Evolutionary conservation across 2,113 vertebrate species (phyloP).

Genomic region (Callipepla californica): DNA sequence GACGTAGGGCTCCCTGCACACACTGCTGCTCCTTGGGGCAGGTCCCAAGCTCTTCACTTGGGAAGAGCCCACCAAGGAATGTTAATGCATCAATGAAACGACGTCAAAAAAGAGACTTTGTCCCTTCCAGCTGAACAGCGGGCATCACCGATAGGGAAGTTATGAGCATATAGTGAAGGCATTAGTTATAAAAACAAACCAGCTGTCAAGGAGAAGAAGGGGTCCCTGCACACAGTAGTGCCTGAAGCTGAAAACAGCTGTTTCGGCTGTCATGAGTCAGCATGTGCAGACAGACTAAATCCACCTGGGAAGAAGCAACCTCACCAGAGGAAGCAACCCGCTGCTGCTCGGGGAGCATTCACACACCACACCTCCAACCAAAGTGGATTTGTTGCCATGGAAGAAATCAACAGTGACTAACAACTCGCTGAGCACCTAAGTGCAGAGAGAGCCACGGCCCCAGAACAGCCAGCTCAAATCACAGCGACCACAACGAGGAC

Average conservation of each 20-base stretch:
- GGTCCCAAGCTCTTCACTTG: background rate
- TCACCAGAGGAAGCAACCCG: conserved; percentile 66
- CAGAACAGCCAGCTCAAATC: conserved; percentile 39
- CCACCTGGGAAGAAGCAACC: conserved; percentile 72
- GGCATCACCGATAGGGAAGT: conserved; percentile 62
- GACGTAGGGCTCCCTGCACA: background rate
- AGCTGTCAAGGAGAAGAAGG: conserved; percentile 72
- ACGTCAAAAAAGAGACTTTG: background rate
- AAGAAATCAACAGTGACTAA: conserved; percentile 68
- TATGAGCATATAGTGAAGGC: conserved; percentile 66
- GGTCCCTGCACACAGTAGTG: conserved; percentile 72
- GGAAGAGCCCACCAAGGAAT: background rate
- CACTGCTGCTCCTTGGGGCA: background rate
- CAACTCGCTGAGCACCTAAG: conserved; percentile 22
- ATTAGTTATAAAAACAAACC: conserved; percentile 73
- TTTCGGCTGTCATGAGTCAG: conserved; percentile 72
- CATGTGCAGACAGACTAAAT: conserved; percentile 73
- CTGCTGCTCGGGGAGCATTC: conserved; percentile 52
- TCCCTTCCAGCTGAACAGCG: conserved; percentile 9
- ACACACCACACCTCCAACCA: conserved; percentile 15
- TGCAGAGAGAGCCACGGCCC: conserved; percentile 38
- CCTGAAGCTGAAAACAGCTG: conserved; percentile 75
- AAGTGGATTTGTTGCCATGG: conserved; percentile 68
- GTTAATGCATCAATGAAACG: background rate
- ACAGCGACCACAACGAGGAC: background rate